Evolutionary conservation across 2,888 invertebrate genomes (phyloP).

Genomic region (Sisyra nigra): DNA sequence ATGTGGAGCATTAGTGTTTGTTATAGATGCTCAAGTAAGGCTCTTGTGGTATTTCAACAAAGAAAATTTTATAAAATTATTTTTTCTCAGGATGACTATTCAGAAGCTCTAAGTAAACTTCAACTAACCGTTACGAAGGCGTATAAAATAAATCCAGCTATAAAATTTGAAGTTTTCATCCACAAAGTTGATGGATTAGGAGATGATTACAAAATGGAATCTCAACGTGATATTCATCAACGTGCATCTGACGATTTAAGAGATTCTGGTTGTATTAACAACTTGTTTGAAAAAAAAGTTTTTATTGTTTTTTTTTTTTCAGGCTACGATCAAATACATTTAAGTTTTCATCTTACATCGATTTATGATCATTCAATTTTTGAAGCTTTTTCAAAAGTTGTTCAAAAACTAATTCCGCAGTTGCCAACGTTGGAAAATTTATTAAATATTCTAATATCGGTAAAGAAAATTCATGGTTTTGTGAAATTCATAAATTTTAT

Average conservation of each 20-base stretch:
- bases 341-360: conserved; percentile 92
- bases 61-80: conserved; percentile 1
- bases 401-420: conserved; percentile 96
- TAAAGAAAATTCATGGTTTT: conserved; percentile 33
- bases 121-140: conserved; percentile 89
- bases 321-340: conserved; percentile 68
- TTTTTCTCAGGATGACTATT: conserved; percentile 77
- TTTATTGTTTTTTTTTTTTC: conserved; percentile 14
- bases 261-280: conserved; percentile 53
- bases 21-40: conserved; percentile 86
- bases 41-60: conserved; percentile 1
- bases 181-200: conserved; percentile 99
- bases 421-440: conserved; percentile 93
- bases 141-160: conserved; percentile 86
- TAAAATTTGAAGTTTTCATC: conserved; percentile 97
- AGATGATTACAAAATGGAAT: conserved; percentile 98
- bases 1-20: conserved; percentile 95
- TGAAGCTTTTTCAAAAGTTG: conserved; percentile 99
- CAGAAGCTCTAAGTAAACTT: conserved; percentile 85
- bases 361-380: conserved; percentile 99
- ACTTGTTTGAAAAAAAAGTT: background rate
- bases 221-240: conserved; percentile 95
- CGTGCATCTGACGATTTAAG: conserved; percentile 86
- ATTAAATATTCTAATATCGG: conserved; percentile 92
- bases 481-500: background rate